These are phyloP conservation scores for Seriola quinqueradiata DNA, from an alignment of 2,113 vertebrate species.

Conservation along the genomic window DNA sequence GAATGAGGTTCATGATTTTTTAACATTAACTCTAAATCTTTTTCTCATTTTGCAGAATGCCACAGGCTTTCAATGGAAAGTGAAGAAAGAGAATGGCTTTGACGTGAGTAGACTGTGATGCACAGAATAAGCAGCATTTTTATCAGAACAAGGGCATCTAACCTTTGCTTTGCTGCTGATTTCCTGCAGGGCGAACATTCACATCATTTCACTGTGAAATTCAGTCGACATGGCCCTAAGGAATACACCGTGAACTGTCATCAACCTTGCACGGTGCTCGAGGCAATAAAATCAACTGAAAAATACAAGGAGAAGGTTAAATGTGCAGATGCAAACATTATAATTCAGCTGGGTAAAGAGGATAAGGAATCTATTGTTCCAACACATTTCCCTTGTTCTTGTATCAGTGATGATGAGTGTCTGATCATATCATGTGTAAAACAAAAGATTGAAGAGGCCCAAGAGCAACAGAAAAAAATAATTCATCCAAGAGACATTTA, in stretches of 20 bases:
- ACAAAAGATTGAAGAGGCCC: background rate
- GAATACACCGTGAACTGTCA: background rate
- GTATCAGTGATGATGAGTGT: fast-evolving
- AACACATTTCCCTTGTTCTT: constrained; percentile 59
- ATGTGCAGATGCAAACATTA: background rate
- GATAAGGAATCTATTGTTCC: background rate
- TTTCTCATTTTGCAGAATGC: background rate
- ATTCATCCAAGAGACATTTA: background rate
- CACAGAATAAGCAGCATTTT: background rate
- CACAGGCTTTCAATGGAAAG: fast-evolving
- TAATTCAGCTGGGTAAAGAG: constrained; percentile 3
- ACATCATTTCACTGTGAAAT: background rate
- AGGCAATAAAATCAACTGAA: background rate
- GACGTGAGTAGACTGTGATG: background rate
- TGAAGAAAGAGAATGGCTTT: background rate
- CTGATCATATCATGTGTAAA: fast-evolving
- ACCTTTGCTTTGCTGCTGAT: background rate
- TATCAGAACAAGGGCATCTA: background rate
- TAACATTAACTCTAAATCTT: no score
- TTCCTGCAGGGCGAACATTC: background rate
- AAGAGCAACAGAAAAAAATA: fast-evolving
- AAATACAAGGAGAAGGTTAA: fast-evolving
- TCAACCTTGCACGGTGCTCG: constrained; percentile 23
- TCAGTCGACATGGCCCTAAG: fast-evolving
- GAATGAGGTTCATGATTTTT: background rate